Evolutionary conservation across 2,113 vertebrate genomes (phyloP).

Genomic region (Apteryx mantelli): DNA sequence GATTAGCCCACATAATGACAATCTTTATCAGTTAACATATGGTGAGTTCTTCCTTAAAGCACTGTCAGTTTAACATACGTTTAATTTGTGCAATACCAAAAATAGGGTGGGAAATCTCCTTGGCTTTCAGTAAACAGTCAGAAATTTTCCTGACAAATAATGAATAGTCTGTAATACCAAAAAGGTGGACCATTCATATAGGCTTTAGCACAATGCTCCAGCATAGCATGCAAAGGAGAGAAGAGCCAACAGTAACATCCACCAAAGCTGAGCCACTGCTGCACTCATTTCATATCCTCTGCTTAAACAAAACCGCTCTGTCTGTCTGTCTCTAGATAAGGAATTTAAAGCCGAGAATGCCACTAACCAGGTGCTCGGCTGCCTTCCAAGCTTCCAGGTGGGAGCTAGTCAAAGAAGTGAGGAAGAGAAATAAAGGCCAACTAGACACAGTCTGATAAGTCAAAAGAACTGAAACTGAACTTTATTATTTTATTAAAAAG

Average conservation of each 20-base stretch:
- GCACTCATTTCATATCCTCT: background rate
- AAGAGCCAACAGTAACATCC: background rate
- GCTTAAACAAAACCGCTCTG: background rate
- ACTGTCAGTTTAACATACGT: background rate
- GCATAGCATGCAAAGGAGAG: background rate
- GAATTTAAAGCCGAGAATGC: background rate
- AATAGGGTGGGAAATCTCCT: background rate
- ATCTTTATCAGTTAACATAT: background rate
- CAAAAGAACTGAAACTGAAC: slow-evolving; percentile 31
- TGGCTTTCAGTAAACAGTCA: background rate
- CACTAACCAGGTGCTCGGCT: background rate
- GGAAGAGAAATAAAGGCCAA: background rate
- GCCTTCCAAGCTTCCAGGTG: background rate
- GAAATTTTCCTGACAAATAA: background rate
- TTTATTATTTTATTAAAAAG: slow-evolving; percentile 38
- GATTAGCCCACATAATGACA: background rate
- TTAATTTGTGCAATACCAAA: background rate
- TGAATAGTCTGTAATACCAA: background rate
- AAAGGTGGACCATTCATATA: background rate
- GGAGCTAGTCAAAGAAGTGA: background rate
- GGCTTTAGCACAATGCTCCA: background rate
- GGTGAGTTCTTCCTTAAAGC: background rate
- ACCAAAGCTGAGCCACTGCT: background rate
- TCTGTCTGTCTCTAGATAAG: background rate
- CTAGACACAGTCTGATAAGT: background rate